These are phyloP conservation scores for Scortum barcoo DNA, from an alignment of 2,113 vertebrate genomes.

Conservation along the genomic window DNA sequence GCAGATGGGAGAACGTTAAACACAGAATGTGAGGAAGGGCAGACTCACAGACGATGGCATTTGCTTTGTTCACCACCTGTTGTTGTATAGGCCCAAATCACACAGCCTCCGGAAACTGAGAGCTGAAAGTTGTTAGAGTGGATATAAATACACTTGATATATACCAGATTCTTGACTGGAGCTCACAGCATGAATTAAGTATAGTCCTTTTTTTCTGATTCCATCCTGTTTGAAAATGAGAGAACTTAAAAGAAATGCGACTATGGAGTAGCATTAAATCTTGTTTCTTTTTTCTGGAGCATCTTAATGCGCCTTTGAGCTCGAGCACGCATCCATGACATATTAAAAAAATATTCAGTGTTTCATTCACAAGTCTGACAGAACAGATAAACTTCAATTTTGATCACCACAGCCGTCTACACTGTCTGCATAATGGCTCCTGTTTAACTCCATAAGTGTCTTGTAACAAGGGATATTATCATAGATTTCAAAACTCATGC, in stretches of 20 bases:
- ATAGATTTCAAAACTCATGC: too few species aligned
- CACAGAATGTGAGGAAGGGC: conserved; percentile 48
- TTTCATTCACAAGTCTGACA: not conserved
- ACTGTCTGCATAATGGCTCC: not conserved
- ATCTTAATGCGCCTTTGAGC: not conserved
- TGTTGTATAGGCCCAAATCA: conserved; percentile 33
- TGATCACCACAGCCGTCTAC: not conserved
- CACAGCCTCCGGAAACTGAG: conserved; percentile 40
- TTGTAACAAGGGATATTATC: too few species aligned
- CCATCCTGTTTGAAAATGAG: not conserved
- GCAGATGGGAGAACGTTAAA: conserved; percentile 56
- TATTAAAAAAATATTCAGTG: not conserved
- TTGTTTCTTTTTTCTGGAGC: not conserved
- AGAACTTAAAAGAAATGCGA: not conserved
- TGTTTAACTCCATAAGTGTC: not conserved
- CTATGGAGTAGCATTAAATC: not conserved
- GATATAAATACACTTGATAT: conserved; percentile 29
- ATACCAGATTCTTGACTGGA: conserved; percentile 13
- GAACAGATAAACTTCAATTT: not conserved
- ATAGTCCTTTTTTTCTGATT: not conserved
- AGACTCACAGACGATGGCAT: conserved; percentile 47
- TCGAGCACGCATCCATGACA: not conserved
- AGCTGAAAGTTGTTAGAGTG: conserved; percentile 13
- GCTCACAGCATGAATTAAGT: not conserved
- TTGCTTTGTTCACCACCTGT: conserved; percentile 62